Conservation (phyloP, 2,113 vertebrate genomes). For the Carettochelys insculpta region DNA sequence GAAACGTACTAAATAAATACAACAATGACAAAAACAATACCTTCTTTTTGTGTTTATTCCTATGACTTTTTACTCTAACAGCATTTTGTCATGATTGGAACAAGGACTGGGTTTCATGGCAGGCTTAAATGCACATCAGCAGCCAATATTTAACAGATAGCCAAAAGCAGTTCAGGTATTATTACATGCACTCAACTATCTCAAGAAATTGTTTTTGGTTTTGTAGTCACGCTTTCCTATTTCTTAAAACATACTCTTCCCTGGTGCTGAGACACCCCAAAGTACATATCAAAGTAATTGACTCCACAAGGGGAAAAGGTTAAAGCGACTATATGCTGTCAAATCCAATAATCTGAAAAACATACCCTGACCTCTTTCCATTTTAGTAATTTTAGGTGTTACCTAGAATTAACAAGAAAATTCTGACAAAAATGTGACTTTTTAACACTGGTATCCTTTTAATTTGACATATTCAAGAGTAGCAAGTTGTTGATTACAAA, state of each 20-base stretch:
- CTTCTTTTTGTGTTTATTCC: rapidly evolving
- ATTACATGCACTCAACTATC: neutral
- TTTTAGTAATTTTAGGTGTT: neutral
- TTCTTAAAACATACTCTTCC: rapidly evolving
- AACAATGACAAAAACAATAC: conserved; percentile 11
- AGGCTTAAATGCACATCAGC: rapidly evolving
- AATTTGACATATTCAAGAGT: neutral
- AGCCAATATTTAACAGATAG: neutral
- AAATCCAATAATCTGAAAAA: neutral
- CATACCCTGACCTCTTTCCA: rapidly evolving
- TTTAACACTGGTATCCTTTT: neutral
- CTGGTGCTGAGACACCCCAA: rapidly evolving
- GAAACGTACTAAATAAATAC: neutral
- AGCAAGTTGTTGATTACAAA: neutral
- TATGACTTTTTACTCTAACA: neutral
- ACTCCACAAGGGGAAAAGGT: rapidly evolving
- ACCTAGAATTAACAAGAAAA: neutral
- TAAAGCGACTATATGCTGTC: rapidly evolving
- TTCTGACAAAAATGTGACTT: neutral
- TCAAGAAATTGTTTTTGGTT: neutral
- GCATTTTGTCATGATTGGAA: neutral
- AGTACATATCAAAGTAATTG: rapidly evolving
- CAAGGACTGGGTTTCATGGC: neutral
- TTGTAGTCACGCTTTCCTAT: neutral
- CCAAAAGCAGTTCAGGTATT: neutral